Base-by-base conservation (phyloP, 2,797 vertebrate genomes). In the Hephaestus fuliginosus region DNA sequence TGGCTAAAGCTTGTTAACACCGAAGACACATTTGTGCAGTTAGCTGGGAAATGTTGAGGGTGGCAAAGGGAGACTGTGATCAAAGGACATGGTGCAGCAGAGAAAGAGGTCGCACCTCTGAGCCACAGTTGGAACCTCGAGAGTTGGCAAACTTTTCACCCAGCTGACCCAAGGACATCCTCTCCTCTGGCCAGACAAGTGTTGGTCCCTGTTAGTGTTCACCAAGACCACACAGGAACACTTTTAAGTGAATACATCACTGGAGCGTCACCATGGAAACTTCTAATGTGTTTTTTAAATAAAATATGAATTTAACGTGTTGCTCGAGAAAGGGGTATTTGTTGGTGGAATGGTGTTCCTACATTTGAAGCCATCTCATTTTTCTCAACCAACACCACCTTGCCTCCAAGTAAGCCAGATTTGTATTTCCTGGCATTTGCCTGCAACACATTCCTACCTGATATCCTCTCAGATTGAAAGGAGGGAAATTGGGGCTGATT, bases 1-100 rank as follows among this genome's bases (percentile, higher is more conserved):
- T 91, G 86, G 89, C 88, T 43, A 89, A 85, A 91, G 76, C 90
- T 91, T 94, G 94, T 93, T 92, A 91, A 94, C 92, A 90, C 85
- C 33, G 53, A 91, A 93, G 89, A 86, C 87, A 87, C 91, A 91
- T 93, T 92, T 91, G 83, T 88, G 82, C 82, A 84, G 74, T 88
- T 90, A 61, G 76, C 85, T 80, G 69, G 84, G 75, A 83, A 79
- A 89, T 90, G 73, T 71, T 78, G 69, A 72, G 53, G 66, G 55
- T 78, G 74, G 62, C 80, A 70, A 70, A 80, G 56, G 77, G 55
- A 78, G 81, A 55, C 44, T 1, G 56, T 81, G 72, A 78, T 84
- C 84, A 83, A 62, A 90, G 69, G 74, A 80, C 70, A 76, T 1
- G 56, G 39, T 33, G 70, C 56, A 22, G 51, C 51, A 51, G 58